phyloP scores from a whole-genome alignment of 2,113 vertebrate species.

The Abramis brama region DNA sequence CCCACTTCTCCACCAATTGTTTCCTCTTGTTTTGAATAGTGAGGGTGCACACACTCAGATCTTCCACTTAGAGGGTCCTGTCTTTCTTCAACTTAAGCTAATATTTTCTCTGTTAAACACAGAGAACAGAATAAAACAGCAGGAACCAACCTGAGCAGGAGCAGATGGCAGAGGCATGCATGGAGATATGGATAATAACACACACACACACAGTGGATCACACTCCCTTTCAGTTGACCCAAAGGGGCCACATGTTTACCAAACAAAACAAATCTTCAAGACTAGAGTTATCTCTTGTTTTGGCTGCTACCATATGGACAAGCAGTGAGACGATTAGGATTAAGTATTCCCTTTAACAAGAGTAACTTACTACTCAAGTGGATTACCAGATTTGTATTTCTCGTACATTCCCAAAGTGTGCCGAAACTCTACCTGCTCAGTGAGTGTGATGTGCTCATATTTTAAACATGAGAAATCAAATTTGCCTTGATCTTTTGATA shows the following conservation, averaged over 20 bases:
- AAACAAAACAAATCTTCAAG: slow-evolving; percentile 45
- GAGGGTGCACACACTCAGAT: too few species aligned
- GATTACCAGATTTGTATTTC: background rate
- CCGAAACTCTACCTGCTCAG: background rate
- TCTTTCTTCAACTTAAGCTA: slow-evolving; percentile 30
- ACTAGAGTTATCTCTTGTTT: background rate
- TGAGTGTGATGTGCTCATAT: background rate
- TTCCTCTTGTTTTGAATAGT: slow-evolving; percentile 20
- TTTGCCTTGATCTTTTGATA: too few species aligned
- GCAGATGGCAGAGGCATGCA: slow-evolving; percentile 47
- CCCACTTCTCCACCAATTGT: background rate
- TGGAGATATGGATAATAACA: slow-evolving; percentile 6
- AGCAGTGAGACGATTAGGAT: background rate
- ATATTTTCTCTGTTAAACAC: slow-evolving; percentile 31
- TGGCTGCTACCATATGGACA: slow-evolving; percentile 42
- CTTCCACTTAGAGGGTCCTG: background rate
- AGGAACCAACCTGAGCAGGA: slow-evolving; percentile 37
- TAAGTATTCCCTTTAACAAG: slow-evolving; percentile 15
- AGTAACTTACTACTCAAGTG: background rate
- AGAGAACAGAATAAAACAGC: slow-evolving; percentile 18
- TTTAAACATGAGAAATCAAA: too few species aligned
- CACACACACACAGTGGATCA: slow-evolving; percentile 27
- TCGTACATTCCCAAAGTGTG: background rate
- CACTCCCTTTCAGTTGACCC: slow-evolving; percentile 18
- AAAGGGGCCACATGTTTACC: slow-evolving; percentile 31